Conservation (phyloP, 2,888 invertebrate genomes). For the Synanthedon myopaeformis region DNA sequence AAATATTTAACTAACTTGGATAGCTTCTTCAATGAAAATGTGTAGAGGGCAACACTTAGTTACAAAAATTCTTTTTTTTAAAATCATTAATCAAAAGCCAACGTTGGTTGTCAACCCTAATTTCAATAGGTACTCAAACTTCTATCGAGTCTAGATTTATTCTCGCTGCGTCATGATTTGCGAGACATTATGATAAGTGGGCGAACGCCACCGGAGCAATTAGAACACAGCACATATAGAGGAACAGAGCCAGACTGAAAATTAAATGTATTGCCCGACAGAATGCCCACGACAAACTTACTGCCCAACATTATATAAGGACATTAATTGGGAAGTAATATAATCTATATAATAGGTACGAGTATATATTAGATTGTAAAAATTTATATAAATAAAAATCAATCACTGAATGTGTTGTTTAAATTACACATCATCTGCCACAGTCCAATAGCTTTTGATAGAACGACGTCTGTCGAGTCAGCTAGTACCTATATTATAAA, state of each 20-base stretch:
- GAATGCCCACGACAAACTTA: slow-evolving; percentile 31
- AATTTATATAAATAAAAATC: no score
- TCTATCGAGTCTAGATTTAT: slow-evolving; percentile 57
- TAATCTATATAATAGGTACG: not conserved
- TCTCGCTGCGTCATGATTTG: slow-evolving; percentile 53
- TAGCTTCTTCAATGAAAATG: no score
- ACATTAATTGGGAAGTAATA: not conserved
- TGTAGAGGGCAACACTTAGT: no score
- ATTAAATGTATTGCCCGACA: slow-evolving; percentile 48
- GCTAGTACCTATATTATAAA: no score
- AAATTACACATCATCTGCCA: no score
- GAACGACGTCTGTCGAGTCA: no score
- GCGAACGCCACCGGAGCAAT: slow-evolving; percentile 49
- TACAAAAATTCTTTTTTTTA: no score
- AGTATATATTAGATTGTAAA: no score
- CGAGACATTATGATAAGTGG: slow-evolving; percentile 69
- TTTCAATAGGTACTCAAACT: slow-evolving; percentile 19
- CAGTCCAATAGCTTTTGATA: no score
- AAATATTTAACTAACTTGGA: no score
- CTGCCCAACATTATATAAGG: slow-evolving; percentile 7
- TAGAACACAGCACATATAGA: slow-evolving; percentile 39
- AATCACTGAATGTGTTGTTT: no score
- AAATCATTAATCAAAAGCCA: not conserved
- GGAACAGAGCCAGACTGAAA: slow-evolving; percentile 15
- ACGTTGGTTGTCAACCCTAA: slow-evolving; percentile 23